A percentile compares a stretch with the other conserved stretches of the same genome.
Conservation (phyloP, 2,888 invertebrate species). For the Stenodera caucasica region DNA sequence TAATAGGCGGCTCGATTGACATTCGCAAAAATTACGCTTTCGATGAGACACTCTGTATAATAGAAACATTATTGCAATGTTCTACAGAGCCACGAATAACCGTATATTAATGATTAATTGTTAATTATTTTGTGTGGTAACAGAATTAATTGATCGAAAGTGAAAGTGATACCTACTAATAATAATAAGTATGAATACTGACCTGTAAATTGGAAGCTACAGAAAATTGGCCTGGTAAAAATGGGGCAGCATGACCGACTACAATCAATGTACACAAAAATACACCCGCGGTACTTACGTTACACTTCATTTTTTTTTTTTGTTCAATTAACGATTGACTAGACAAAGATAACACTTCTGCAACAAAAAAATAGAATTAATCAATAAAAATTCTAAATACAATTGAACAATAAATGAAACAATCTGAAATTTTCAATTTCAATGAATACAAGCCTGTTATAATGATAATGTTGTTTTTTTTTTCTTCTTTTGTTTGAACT, state of each 20-base stretch:
- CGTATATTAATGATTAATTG: background rate
- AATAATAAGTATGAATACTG: slow-evolving; percentile 28
- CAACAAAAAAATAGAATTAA: slow-evolving; percentile 43
- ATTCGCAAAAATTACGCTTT: background rate
- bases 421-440: slow-evolving; percentile 18
- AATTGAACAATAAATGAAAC: slow-evolving; percentile 7
- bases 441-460: slow-evolving; percentile 19
- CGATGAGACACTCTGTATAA: background rate
- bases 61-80: no score
- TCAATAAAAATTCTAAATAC: background rate
- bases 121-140: background rate
- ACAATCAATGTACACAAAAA: slow-evolving; percentile 51
- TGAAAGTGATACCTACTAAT: slow-evolving; percentile 9
- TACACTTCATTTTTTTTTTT: slow-evolving; percentile 50
- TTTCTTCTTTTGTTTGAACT: slow-evolving; percentile 10
- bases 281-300: slow-evolving; percentile 54
- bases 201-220: slow-evolving; percentile 49
- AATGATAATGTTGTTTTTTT: slow-evolving; percentile 18
- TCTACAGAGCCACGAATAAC: background rate
- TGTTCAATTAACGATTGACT: slow-evolving; percentile 44
- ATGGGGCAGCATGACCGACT: slow-evolving; percentile 50
- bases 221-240: slow-evolving; percentile 32
- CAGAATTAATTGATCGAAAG: background rate
- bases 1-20: no score
- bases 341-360: slow-evolving; percentile 55